Evolutionary conservation across 1,140 invertebrate genomes (phyloP).

Genomic region (Drosophila chauvacae): DNA sequence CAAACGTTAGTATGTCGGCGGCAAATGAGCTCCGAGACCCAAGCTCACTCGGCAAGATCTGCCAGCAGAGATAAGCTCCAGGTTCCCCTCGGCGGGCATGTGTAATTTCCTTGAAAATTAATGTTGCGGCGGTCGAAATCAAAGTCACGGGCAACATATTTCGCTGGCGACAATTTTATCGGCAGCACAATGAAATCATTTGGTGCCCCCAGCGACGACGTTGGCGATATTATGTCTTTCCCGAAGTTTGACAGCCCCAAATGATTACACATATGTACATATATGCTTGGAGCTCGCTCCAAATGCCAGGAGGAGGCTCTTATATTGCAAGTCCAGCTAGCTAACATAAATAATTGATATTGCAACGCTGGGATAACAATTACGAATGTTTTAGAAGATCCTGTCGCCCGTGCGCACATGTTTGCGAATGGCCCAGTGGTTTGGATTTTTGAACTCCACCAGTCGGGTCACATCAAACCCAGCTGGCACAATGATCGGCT

Average conservation of each 20-base stretch:
- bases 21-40: slow-evolving; percentile 66
- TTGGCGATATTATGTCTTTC: slow-evolving; percentile 73
- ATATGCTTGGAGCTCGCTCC: slow-evolving; percentile 19
- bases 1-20: slow-evolving; percentile 75
- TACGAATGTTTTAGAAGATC: slow-evolving; percentile 1
- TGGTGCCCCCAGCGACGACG: slow-evolving; percentile 47
- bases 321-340: slow-evolving; percentile 29
- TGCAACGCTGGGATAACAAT: background rate
- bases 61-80: slow-evolving; percentile 61
- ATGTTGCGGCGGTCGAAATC: slow-evolving; percentile 81
- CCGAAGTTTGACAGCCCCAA: slow-evolving; percentile 41
- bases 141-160: slow-evolving; percentile 75
- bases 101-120: slow-evolving; percentile 82
- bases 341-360: slow-evolving; percentile 5
- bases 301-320: slow-evolving; percentile 21
- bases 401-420: slow-evolving; percentile 25
- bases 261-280: slow-evolving; percentile 7
- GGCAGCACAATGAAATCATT: slow-evolving; percentile 80
- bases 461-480: slow-evolving; percentile 50
- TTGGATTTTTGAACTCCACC: slow-evolving; percentile 43
- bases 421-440: slow-evolving; percentile 53
- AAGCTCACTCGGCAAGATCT: slow-evolving; percentile 59
- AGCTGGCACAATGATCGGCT: slow-evolving; percentile 33
- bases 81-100: slow-evolving; percentile 48
- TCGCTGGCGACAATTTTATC: slow-evolving; percentile 83